These are phyloP conservation scores for Esox lucius DNA, from an alignment of 2,797 vertebrate genomes.

Conservation along the genomic window DNA sequence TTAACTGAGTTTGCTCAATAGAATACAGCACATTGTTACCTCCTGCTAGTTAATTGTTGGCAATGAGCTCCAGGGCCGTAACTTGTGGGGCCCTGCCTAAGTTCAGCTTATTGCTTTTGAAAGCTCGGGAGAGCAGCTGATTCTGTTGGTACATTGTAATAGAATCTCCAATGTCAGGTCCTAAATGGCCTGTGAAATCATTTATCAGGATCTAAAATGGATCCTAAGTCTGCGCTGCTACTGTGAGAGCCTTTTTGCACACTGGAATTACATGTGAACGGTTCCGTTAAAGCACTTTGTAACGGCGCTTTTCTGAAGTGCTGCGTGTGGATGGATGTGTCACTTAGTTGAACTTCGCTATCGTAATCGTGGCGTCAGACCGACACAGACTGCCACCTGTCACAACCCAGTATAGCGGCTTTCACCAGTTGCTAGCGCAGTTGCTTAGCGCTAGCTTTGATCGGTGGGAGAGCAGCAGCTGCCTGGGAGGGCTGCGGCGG, in stretches of 20 bases:
- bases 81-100: constrained; percentile 46
- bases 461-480: constrained; percentile 59
- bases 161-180: not conserved
- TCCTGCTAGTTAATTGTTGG: constrained; percentile 53
- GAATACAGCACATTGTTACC: constrained; percentile 22
- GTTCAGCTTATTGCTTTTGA: constrained; percentile 42
- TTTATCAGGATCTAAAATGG: not conserved
- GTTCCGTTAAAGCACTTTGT: constrained; percentile 25
- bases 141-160: not conserved
- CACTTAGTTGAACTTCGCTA: constrained; percentile 16
- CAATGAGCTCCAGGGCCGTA: constrained; percentile 39
- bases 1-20: constrained; percentile 54
- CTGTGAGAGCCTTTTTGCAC: too few relatives aligned
- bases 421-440: constrained; percentile 37
- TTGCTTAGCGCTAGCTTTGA: constrained; percentile 52
- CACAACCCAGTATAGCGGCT: constrained; percentile 20
- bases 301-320: constrained; percentile 41
- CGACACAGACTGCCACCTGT: constrained; percentile 51
- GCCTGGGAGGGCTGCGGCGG: constrained; percentile 39
- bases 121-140: not conserved
- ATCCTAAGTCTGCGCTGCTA: not conserved
- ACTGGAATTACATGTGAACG: not conserved
- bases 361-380: not conserved
- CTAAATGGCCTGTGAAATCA: not conserved
- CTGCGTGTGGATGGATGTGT: constrained; percentile 39